Percentiles rank a stretch among this genome's conserved stretches.
Evolutionary conservation across 1,140 invertebrate genomes (phyloP).

Genomic region (Sinella curviseta): DNA sequence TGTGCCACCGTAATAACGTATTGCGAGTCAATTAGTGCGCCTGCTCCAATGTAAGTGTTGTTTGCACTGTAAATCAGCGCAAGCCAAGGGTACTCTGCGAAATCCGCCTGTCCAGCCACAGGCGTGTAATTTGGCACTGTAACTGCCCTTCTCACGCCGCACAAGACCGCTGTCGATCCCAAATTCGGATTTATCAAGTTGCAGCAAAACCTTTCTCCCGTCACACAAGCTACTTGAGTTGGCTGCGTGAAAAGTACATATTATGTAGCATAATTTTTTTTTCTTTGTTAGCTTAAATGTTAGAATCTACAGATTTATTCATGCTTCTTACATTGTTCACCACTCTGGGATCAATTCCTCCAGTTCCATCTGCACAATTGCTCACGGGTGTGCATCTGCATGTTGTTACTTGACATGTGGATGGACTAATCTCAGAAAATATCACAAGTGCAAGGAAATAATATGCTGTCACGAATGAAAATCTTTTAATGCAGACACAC

Average conservation of each 20-base stretch:
- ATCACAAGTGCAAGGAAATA: too few species aligned
- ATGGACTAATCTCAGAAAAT: too few species aligned
- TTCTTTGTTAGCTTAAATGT: too few species aligned
- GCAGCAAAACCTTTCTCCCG: neutral
- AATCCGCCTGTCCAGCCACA: neutral
- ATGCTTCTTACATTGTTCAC: constrained; percentile 1
- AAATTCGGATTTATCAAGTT: neutral
- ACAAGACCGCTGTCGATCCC: neutral
- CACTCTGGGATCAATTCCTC: neutral
- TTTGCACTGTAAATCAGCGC: neutral
- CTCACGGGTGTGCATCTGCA: neutral
- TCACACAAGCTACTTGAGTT: neutral
- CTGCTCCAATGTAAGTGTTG: constrained; percentile 6
- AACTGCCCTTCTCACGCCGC: neutral
- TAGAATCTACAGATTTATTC: too few species aligned
- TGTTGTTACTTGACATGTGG: neutral
- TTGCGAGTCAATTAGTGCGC: neutral
- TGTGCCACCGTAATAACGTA: constrained; percentile 1
- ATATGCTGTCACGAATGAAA: too few species aligned
- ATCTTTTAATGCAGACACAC: too few species aligned
- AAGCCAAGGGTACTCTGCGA: constrained; percentile 6
- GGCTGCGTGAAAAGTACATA: neutral
- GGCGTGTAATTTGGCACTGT: neutral
- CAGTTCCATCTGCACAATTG: constrained; percentile 10
- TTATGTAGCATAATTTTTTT: neutral